Percentiles rank a stretch among this genome's conserved stretches.
phyloP scores from a whole-genome alignment of 2,888 invertebrate species.

The Loripinus fragilis region DNA sequence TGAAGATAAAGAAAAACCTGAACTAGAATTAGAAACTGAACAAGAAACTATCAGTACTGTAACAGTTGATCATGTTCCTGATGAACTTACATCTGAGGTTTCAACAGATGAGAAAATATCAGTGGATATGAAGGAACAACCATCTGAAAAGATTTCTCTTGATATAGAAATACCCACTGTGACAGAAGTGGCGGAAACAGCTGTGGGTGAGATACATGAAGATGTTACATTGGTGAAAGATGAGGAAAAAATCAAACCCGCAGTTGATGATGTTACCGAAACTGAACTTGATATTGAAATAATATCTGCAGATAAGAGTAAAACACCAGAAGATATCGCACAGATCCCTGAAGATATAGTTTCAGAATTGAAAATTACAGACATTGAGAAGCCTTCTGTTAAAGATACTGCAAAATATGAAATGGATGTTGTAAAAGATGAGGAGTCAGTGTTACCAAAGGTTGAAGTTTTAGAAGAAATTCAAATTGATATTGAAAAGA shows the following conservation, averaged over 20 bases:
- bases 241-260: constrained; percentile 3
- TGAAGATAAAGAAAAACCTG: neutral
- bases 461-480: neutral
- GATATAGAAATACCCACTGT: neutral
- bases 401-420: too few relatives aligned
- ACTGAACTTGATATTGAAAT: neutral
- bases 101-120: neutral
- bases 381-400: too few relatives aligned
- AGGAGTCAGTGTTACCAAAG: too few relatives aligned
- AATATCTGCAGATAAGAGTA: neutral
- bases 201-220: neutral
- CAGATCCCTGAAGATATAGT: neutral
- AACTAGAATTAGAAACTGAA: neutral
- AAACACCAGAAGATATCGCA: neutral
- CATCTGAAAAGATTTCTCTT: neutral
- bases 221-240: constrained; percentile 16
- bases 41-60: neutral
- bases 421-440: too few relatives aligned
- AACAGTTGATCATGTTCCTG: neutral
- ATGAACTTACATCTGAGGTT: neutral
- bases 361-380: neutral
- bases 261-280: constrained; percentile 14
- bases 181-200: neutral
- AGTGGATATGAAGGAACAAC: neutral
- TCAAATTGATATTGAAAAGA: neutral